Evolutionary conservation across 2,113 vertebrate species (phyloP).

Genomic region (Hoplias malabaricus): DNA sequence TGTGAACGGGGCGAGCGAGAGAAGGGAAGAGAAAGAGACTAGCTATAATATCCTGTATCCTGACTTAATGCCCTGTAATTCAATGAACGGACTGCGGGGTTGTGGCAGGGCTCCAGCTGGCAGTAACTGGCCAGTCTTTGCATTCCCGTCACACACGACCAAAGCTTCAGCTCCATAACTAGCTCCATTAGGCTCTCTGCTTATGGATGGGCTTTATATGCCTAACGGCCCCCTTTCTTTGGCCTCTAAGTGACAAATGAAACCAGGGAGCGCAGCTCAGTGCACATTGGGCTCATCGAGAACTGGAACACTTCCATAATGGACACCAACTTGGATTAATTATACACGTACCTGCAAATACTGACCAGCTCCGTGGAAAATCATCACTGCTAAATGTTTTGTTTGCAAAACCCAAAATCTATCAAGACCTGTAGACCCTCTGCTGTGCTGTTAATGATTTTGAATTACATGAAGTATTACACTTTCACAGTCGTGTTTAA

Average conservation of each 20-base stretch:
- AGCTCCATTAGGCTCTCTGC: slow-evolving; percentile 39
- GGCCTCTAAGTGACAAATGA: slow-evolving; percentile 38
- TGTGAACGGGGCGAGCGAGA: slow-evolving; percentile 18
- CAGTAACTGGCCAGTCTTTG: slow-evolving; percentile 16
- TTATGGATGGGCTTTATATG: slow-evolving; percentile 34
- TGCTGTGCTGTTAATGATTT: not conserved
- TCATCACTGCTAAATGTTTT: not conserved
- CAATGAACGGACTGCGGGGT: slow-evolving; percentile 47
- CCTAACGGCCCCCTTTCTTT: slow-evolving; percentile 8
- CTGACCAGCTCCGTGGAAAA: not conserved
- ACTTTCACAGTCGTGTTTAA: not conserved
- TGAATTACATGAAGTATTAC: slow-evolving; percentile 5
- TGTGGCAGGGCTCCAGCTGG: slow-evolving; percentile 56
- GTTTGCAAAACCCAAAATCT: not conserved
- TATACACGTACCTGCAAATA: slow-evolving; percentile 13
- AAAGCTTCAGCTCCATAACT: slow-evolving; percentile 40
- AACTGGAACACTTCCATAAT: slow-evolving; percentile 27
- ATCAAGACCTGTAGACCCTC: not conserved
- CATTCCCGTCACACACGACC: slow-evolving; percentile 42
- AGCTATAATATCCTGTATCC: slow-evolving; percentile 57
- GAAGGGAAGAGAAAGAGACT: slow-evolving; percentile 50
- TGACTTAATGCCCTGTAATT: slow-evolving; percentile 56
- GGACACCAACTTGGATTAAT: slow-evolving; percentile 21
- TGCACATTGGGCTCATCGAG: slow-evolving; percentile 10
- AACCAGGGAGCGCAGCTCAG: not conserved